phyloP scores from a whole-genome alignment of 2,113 vertebrate species.

The Ceyx margarethae region DNA sequence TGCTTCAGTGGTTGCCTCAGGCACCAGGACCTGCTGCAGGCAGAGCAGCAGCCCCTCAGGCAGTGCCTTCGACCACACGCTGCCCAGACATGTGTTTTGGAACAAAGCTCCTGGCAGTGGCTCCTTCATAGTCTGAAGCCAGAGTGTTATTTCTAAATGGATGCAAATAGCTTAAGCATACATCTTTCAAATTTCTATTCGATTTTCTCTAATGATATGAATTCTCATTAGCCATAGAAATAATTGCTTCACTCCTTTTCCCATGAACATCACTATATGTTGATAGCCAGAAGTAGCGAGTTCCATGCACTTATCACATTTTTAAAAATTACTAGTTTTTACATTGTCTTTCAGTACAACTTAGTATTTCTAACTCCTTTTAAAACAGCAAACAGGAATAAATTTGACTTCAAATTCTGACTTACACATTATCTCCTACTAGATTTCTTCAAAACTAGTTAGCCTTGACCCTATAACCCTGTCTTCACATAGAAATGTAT shows the following conservation, averaged over 20 bases:
- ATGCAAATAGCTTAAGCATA: background rate
- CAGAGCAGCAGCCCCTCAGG: fast-evolving
- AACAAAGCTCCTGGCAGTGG: background rate
- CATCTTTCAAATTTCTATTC: background rate
- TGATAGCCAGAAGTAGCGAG: background rate
- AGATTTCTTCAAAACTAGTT: background rate
- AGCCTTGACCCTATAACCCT: background rate
- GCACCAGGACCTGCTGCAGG: background rate
- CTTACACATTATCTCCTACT: background rate
- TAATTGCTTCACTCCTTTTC: background rate
- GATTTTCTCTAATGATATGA: background rate
- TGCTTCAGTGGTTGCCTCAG: fast-evolving
- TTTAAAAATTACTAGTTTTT: background rate
- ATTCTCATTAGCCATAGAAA: background rate
- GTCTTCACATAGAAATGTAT: background rate
- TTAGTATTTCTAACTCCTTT: background rate
- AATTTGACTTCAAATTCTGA: background rate
- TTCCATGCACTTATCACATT: background rate
- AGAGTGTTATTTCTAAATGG: background rate
- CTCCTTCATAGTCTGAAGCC: background rate
- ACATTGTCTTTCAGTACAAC: background rate
- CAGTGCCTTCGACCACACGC: fast-evolving
- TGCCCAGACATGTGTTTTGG: background rate
- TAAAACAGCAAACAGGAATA: background rate
- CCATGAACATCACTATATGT: background rate